Evolutionary conservation across 53 echinoderm and acorn worm species (phyloP).

Genomic region (Luidia sarsii): DNA sequence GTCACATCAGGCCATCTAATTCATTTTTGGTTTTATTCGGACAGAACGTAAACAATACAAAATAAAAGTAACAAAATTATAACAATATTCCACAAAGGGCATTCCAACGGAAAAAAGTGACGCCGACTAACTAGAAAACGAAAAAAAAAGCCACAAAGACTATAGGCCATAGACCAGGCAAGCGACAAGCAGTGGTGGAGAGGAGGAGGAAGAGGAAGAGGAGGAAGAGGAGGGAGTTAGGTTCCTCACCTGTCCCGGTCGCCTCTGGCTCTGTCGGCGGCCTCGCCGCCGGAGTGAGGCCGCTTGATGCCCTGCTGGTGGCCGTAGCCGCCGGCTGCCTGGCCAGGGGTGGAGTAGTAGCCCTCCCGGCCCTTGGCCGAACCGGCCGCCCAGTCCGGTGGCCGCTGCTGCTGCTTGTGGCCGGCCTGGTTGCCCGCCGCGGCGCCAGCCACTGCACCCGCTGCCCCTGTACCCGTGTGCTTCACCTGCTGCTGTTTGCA

Average conservation of each 20-base stretch:
- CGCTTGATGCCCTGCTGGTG: constrained; percentile 51
- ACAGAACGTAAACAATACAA: too few relatives aligned
- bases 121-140: constrained; percentile 7
- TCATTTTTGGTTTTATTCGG: too few relatives aligned
- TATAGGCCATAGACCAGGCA: constrained; percentile 6
- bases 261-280: constrained; percentile 55
- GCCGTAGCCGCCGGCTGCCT: constrained; percentile 29
- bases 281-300: constrained; percentile 58
- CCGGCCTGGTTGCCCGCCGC: constrained; percentile 36
- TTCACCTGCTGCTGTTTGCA: constrained; percentile 20
- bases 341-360: constrained; percentile 19
- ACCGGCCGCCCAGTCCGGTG: constrained; percentile 43
- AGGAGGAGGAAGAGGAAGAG: too few relatives aligned
- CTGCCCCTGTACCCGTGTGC: too few relatives aligned
- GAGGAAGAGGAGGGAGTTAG: too few relatives aligned
- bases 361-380: constrained; percentile 35
- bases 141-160: background rate
- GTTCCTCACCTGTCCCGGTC: constrained; percentile 30
- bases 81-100: too few relatives aligned
- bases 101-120: constrained; percentile 9
- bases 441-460: too few relatives aligned
- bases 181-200: constrained; percentile 26
- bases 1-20: too few relatives aligned
- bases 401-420: constrained; percentile 42
- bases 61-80: too few relatives aligned